A percentile compares a stretch with the other conserved stretches of the same genome.
Evolutionary conservation across 1,140 invertebrate species (phyloP).

Genomic region (Penaeus japonicus): DNA sequence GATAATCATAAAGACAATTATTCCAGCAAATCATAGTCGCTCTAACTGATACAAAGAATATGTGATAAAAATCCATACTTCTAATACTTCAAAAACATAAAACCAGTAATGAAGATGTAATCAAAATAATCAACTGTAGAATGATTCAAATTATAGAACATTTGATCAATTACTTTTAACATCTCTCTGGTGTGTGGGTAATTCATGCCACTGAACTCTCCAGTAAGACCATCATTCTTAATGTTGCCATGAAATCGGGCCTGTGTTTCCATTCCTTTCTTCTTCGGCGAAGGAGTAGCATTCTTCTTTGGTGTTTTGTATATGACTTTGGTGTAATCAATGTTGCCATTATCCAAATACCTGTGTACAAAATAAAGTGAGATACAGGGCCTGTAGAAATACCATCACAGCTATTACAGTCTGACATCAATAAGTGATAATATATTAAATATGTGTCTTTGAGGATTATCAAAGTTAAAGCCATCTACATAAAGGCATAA

Average conservation of each 20-base stretch:
- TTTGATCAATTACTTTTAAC: conserved; percentile 66
- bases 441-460: too few species aligned
- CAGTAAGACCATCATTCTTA: conserved; percentile 78
- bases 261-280: background rate
- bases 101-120: background rate
- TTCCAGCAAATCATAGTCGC: conserved; percentile 42
- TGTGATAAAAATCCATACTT: background rate
- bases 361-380: background rate
- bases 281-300: background rate
- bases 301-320: conserved; percentile 17
- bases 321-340: conserved; percentile 2
- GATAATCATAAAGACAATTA: background rate
- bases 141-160: background rate
- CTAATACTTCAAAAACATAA: background rate
- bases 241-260: conserved; percentile 72
- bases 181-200: conserved; percentile 78
- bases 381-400: background rate
- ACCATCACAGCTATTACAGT: background rate
- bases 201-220: conserved; percentile 77
- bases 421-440: too few species aligned
- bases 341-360: background rate
- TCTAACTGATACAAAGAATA: too few species aligned
- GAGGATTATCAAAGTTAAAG: too few species aligned
- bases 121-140: background rate
- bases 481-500: too few species aligned